Base-by-base conservation (phyloP, 2,888 invertebrate genomes). In the Zhuqinia jingwanae region DNA sequence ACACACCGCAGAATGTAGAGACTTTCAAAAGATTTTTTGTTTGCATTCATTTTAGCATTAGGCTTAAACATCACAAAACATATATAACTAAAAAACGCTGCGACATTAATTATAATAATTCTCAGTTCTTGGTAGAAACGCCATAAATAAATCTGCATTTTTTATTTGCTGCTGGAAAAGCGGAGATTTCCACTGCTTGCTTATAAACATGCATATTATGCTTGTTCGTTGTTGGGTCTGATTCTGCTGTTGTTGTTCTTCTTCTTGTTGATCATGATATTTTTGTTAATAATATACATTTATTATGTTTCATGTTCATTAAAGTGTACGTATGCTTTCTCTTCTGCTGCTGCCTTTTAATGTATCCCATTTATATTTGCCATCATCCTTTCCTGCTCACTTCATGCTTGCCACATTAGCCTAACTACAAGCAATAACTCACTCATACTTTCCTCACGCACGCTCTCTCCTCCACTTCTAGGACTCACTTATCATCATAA, bases 391-490 rank as follows among this genome's bases (percentile, higher is more conserved):
- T 63, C 20, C 25, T 50, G 8, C 50, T 45, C 79, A 79, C 79
- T 79, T 65, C 65, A 79, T 79, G 50, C 47, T 79, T 79, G 50
- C 79, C 47, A 50, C 76, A 82, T 82, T 82, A 82, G 25, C 75
- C 75, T 75, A 82, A 82, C 27, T 60, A 75, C 75, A 36, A 50
- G 45, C 25, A 75, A 82, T 82, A 75, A 82, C 60, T 82, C 63
- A 75, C 75, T 42, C 60, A 76, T 36, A 42, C 22, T 56, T 22
- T 11, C 27, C 50, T n/a, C 20, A 27, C 50, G 8, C 36, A 36
- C 36, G 3, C 8, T 36, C 36, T 36, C 70, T 27, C 10, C n/a
- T 15, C 47, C 22, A 25, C 25, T 47, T 22, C n/a, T n/a, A n/a
- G n/a, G n/a, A n/a, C n/a, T n/a, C n/a, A n/a, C n/a, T n/a, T n/a